A percentile compares a stretch with the other conserved stretches of the same genome.
Evolutionary conservation across 2,113 vertebrate species (phyloP).

Genomic region (Fulmarus glacialis): DNA sequence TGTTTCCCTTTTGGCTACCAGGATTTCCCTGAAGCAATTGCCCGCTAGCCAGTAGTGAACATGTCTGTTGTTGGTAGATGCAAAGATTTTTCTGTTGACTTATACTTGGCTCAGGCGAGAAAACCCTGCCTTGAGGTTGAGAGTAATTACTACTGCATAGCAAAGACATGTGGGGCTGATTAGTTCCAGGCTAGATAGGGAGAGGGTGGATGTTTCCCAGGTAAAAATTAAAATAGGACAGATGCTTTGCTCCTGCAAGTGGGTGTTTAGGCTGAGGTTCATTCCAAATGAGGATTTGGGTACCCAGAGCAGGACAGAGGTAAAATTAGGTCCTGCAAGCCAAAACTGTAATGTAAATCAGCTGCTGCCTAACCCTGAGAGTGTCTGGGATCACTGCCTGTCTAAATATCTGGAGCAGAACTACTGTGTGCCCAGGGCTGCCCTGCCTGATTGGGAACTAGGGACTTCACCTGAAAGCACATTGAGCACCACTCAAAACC

Average conservation of each 20-base stretch:
- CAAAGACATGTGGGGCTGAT: slow-evolving; percentile 14
- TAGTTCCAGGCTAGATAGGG: background rate
- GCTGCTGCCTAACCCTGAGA: background rate
- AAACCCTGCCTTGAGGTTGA: background rate
- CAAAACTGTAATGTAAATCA: background rate
- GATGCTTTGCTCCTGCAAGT: background rate
- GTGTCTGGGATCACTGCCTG: background rate
- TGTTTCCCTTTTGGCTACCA: background rate
- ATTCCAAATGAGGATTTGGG: background rate
- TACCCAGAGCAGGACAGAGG: background rate
- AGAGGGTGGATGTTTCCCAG: background rate
- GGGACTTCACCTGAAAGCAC: background rate
- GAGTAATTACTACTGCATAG: background rate
- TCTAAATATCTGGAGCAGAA: background rate
- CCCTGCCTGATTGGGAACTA: background rate
- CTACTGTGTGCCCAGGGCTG: background rate
- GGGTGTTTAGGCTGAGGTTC: background rate
- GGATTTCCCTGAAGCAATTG: background rate
- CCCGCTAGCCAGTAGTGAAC: background rate
- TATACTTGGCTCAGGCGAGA: background rate
- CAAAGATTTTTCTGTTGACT: background rate
- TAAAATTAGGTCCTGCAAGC: background rate
- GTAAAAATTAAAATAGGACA: background rate
- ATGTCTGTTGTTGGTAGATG: background rate
- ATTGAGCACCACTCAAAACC: background rate